A percentile compares a stretch with the other conserved stretches of the same genome.
phyloP scores from a whole-genome alignment of 1,140 invertebrate species.

The Chironomus striatipennis region DNA sequence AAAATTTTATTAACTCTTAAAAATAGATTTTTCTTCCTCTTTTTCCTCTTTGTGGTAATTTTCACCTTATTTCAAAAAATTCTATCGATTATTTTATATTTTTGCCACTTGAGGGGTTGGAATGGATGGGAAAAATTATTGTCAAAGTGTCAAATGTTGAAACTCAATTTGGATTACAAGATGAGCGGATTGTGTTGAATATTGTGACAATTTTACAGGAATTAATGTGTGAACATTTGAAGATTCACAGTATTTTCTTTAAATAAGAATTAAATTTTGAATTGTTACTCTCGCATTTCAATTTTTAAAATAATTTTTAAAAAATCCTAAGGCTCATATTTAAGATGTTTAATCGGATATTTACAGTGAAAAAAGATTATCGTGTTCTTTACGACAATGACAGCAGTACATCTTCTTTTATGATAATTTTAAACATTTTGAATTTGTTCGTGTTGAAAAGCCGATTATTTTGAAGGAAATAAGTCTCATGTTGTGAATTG shows the following conservation, averaged over 20 bases:
- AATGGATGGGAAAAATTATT: constrained; percentile 5
- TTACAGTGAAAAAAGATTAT: background rate
- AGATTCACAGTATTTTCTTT: no score
- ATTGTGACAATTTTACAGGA: background rate
- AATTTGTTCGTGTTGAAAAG: background rate
- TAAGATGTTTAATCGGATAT: constrained; percentile 17
- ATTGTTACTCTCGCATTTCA: background rate
- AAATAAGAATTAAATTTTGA: no score
- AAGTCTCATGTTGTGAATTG: background rate
- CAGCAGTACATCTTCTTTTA: no score
- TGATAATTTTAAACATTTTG: background rate
- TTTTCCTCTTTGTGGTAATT: background rate
- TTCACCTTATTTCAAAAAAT: no score
- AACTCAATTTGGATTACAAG: background rate
- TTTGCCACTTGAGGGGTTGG: background rate
- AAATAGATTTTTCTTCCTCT: background rate
- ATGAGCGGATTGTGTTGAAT: background rate
- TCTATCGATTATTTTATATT: background rate
- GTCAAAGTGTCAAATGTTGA: background rate
- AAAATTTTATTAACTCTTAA: constrained; percentile 2
- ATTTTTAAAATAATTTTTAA: background rate
- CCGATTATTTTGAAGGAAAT: background rate
- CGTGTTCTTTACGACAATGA: background rate
- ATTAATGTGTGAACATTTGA: background rate
- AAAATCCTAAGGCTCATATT: background rate